Conservation (phyloP, 2,797 vertebrate species). For the Botia almorhae region DNA sequence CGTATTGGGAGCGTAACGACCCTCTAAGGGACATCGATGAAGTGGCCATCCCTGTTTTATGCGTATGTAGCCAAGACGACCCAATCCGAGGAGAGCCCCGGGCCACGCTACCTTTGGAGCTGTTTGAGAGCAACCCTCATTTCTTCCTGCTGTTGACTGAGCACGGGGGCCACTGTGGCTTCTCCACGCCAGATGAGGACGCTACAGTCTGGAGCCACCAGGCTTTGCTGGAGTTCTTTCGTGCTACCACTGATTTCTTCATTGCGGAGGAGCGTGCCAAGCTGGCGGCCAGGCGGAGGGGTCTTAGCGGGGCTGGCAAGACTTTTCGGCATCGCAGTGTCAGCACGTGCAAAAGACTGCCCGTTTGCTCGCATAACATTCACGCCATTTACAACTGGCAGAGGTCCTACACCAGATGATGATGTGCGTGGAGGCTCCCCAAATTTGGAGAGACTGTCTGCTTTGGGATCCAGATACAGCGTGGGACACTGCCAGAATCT, state of each 20-base stretch:
- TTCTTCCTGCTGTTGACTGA: slow-evolving; percentile 82
- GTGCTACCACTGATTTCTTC: slow-evolving; percentile 83
- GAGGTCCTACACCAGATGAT: slow-evolving; percentile 84
- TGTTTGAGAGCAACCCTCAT: slow-evolving; percentile 86
- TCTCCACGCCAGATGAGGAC: slow-evolving; percentile 68
- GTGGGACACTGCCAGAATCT: slow-evolving; percentile 15
- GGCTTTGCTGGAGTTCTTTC: slow-evolving; percentile 82
- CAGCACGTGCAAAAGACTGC: slow-evolving; percentile 79
- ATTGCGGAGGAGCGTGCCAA: slow-evolving; percentile 79
- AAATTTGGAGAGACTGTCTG: slow-evolving; percentile 8
- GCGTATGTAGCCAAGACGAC: slow-evolving; percentile 81
- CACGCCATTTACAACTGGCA: slow-evolving; percentile 86
- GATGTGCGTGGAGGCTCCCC: slow-evolving; percentile 10
- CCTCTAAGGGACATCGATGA: slow-evolving; percentile 84
- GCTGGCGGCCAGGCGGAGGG: slow-evolving; percentile 74
- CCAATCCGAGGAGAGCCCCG: slow-evolving; percentile 77
- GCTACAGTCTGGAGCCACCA: slow-evolving; percentile 78
- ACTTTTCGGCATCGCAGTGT: slow-evolving; percentile 77
- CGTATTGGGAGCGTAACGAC: slow-evolving; percentile 84
- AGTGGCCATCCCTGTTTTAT: slow-evolving; percentile 83
- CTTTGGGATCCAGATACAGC: not conserved
- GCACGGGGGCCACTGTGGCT: slow-evolving; percentile 82
- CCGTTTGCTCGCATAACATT: slow-evolving; percentile 83
- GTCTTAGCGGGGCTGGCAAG: slow-evolving; percentile 68
- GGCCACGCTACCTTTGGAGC: slow-evolving; percentile 79